Conservation (phyloP, 2,888 invertebrate genomes). For the Caenorhabditis becei region DNA sequence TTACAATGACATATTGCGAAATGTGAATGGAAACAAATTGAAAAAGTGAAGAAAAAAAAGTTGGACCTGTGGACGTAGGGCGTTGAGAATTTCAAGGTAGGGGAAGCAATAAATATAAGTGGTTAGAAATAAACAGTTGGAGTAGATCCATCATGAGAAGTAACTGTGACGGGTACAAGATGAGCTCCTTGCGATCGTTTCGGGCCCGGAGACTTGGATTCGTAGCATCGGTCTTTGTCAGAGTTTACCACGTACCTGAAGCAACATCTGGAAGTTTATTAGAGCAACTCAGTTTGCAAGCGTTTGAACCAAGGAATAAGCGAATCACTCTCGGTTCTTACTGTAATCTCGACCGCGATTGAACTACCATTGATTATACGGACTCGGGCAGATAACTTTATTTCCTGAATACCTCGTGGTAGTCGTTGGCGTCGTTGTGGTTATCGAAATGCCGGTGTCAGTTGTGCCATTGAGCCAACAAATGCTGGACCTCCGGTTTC, state of each 20-base stretch:
- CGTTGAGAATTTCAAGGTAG: conserved; percentile 18
- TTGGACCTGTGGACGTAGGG: conserved; percentile 36
- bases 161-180: conserved; percentile 74
- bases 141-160: conserved; percentile 70
- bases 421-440: conserved; percentile 67
- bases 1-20: conserved; percentile 44
- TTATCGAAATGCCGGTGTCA: conserved; percentile 72
- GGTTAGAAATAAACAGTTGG: conserved; percentile 75
- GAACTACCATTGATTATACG: too few relatives aligned
- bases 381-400: too few relatives aligned
- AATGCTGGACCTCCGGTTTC: conserved; percentile 64
- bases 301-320: too few relatives aligned
- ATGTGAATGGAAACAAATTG: not conserved
- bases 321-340: too few relatives aligned
- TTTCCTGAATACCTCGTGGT: conserved; percentile 60
- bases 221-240: conserved; percentile 65
- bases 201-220: conserved; percentile 68
- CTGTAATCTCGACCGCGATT: too few relatives aligned
- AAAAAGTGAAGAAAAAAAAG: conserved; percentile 6
- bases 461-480: conserved; percentile 72
- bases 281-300: too few relatives aligned
- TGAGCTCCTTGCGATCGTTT: conserved; percentile 72
- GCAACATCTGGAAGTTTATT: not conserved
- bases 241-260: conserved; percentile 65
- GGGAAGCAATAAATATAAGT: conserved; percentile 8